These are phyloP conservation scores for Dissostichus mawsoni DNA, from an alignment of 2,113 vertebrate genomes.

Conservation along the genomic window DNA sequence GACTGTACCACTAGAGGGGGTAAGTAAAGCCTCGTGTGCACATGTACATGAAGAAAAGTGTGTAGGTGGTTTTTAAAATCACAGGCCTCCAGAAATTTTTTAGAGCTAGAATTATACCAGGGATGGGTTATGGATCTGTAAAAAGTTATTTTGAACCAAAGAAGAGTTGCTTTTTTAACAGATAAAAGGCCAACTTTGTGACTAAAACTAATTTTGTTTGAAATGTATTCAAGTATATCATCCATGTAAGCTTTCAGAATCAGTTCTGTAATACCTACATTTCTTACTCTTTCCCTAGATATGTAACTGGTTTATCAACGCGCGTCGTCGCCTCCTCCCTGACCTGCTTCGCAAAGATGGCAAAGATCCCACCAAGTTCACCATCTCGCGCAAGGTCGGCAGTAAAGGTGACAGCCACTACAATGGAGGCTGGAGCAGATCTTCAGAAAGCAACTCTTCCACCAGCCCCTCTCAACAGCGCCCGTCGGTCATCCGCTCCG, in stretches of 20 bases:
- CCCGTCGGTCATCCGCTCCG: conserved; percentile 80
- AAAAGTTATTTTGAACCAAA: not conserved
- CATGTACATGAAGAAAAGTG: conserved; percentile 10
- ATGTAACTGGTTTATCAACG: conserved; percentile 99
- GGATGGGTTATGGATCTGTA: not conserved
- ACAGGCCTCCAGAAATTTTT: not conserved
- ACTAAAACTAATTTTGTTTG: too few relatives aligned
- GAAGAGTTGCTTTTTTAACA: not conserved
- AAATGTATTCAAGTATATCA: not conserved
- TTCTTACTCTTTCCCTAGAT: conserved; percentile 82
- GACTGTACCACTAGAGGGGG: conserved; percentile 67
- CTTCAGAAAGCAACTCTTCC: conserved; percentile 72
- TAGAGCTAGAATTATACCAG: not conserved
- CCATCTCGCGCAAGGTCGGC: conserved; percentile 90
- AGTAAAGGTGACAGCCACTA: conserved; percentile 78
- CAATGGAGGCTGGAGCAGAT: conserved; percentile 48
- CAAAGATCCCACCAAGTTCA: conserved; percentile 95
- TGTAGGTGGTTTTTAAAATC: conserved; percentile 30
- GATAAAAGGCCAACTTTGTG: too few relatives aligned
- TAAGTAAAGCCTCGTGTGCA: not conserved
- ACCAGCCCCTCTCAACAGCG: conserved; percentile 73
- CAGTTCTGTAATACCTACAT: not conserved
- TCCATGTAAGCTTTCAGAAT: not conserved
- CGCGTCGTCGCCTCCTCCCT: conserved; percentile 92
- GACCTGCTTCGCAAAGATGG: conserved; percentile 95